Conservation (phyloP, 2,797 vertebrate species). For the Myotis planiceps region DNA sequence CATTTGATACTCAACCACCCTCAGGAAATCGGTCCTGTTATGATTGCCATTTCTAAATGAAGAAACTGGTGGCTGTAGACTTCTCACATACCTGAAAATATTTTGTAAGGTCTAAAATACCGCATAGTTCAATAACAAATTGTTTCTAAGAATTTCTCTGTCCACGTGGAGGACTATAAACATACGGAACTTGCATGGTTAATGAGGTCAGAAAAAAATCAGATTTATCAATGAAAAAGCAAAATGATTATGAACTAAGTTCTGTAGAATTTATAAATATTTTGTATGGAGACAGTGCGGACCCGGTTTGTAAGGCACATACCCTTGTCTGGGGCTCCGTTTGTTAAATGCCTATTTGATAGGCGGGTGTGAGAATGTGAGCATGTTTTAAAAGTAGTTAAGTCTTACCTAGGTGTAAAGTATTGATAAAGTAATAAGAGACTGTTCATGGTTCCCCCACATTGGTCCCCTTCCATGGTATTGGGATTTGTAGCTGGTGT, state of each 20-base stretch:
- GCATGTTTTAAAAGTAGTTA: background rate
- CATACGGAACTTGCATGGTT: background rate
- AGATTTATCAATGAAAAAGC: conserved; percentile 13
- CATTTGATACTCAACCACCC: background rate
- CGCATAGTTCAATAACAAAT: background rate
- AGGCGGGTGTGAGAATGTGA: background rate
- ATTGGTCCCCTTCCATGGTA: background rate
- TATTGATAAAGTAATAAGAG: background rate
- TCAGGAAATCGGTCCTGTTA: background rate
- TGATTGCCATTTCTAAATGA: background rate
- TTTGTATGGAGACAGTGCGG: background rate
- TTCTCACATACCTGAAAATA: background rate
- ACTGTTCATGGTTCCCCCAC: background rate
- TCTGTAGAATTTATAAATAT: background rate
- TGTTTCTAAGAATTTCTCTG: background rate
- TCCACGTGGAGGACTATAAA: background rate
- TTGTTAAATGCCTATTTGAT: background rate
- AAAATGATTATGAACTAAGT: background rate
- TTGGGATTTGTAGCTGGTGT: background rate
- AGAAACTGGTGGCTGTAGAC: background rate
- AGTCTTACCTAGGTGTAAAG: background rate
- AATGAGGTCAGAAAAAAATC: background rate
- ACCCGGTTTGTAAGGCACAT: background rate
- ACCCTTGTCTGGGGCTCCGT: background rate
- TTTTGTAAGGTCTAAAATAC: background rate